phyloP scores from a whole-genome alignment of 2,888 invertebrate species.

The Oeneis ivallda region DNA sequence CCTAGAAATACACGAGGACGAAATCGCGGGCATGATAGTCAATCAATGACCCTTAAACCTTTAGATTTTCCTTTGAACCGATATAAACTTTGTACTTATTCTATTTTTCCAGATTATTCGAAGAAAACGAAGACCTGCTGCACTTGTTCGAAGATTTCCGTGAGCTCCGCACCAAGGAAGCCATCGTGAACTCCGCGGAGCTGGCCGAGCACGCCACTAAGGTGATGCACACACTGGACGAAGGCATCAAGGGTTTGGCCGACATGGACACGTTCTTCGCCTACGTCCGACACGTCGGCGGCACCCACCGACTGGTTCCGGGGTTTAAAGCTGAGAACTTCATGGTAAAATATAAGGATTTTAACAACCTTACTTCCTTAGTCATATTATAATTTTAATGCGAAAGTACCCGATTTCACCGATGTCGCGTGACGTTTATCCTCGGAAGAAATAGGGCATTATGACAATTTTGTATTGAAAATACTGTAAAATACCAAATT shows the following conservation, averaged over 20 bases:
- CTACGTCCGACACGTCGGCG: conserved; percentile 90
- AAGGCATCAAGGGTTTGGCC: conserved; percentile 91
- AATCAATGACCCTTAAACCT: too few species aligned
- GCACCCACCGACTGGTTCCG: conserved; percentile 90
- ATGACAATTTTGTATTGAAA: too few species aligned
- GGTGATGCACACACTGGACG: conserved; percentile 94
- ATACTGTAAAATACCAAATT: too few species aligned
- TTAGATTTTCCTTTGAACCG: too few species aligned
- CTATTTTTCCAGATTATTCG: conserved; percentile 86
- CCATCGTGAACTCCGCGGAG: conserved; percentile 89
- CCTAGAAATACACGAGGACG: too few species aligned
- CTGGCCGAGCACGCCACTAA: conserved; percentile 92
- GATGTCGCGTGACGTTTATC: too few species aligned
- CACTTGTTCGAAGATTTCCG: conserved; percentile 89
- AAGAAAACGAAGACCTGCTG: conserved; percentile 89
- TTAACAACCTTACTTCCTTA: too few species aligned
- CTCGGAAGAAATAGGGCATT: too few species aligned
- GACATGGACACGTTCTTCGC: conserved; percentile 91
- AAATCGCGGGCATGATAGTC: too few species aligned
- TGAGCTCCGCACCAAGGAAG: conserved; percentile 87
- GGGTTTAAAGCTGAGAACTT: conserved; percentile 92
- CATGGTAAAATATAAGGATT: conserved; percentile 83
- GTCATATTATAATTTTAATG: too few species aligned
- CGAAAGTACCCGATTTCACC: too few species aligned
- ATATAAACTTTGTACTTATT: neutral